Percentiles rank a stretch among this genome's conserved stretches.
These are phyloP conservation scores for Drosophila falleni DNA, from an alignment of 2,888 invertebrate species.

Conservation along the genomic window DNA sequence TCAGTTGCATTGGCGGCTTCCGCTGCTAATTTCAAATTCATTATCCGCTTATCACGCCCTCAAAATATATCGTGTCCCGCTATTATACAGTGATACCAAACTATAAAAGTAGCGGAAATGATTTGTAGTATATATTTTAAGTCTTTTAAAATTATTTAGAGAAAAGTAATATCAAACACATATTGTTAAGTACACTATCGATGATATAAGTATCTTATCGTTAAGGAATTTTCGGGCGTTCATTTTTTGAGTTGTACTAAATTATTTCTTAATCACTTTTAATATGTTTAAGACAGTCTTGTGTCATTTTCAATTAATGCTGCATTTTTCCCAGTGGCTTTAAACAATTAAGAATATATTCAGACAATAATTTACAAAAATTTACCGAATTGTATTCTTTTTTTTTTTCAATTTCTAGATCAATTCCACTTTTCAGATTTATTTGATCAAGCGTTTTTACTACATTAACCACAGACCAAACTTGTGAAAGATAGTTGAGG, in stretches of 20 bases:
- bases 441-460: too few species aligned
- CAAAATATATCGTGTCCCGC: constrained; percentile 26
- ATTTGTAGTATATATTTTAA: too few species aligned
- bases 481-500: too few species aligned
- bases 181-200: neutral
- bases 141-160: neutral
- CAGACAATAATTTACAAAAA: neutral
- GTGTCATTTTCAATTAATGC: neutral
- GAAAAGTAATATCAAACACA: neutral
- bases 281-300: neutral
- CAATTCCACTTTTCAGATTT: too few species aligned
- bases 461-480: too few species aligned
- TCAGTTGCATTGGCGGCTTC: constrained; percentile 29
- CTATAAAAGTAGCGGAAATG: neutral
- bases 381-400: neutral
- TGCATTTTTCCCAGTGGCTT: too few species aligned
- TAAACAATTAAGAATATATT: neutral
- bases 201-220: too few species aligned
- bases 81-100: constrained; percentile 48
- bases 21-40: constrained; percentile 72
- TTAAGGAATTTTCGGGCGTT: neutral
- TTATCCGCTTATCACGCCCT: constrained; percentile 78
- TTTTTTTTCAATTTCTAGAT: too few species aligned
- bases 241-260: neutral
- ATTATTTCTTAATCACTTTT: neutral